These are phyloP conservation scores for Pachyramphus minor DNA, from an alignment of 2,113 vertebrate genomes.

Conservation along the genomic window DNA sequence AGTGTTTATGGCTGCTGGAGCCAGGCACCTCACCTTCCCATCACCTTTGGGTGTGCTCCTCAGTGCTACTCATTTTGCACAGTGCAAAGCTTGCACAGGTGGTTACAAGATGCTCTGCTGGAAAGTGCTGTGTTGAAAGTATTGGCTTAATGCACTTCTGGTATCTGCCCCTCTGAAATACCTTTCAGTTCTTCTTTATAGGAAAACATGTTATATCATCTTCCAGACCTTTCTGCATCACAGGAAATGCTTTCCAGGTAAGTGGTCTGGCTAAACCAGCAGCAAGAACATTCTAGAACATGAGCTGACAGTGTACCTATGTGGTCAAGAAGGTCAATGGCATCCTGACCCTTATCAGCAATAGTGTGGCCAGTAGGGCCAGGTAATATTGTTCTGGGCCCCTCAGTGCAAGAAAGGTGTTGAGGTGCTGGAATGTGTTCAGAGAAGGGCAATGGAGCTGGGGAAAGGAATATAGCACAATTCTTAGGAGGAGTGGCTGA, in stretches of 20 bases:
- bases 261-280: neutral
- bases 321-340: neutral
- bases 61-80: neutral
- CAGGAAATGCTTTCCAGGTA: neutral
- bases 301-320: neutral
- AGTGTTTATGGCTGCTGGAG: neutral
- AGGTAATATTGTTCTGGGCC: neutral
- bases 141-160: neutral
- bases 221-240: neutral
- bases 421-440: neutral
- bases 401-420: neutral
- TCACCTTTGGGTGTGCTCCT: neutral
- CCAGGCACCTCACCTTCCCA: neutral
- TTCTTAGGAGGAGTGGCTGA: neutral
- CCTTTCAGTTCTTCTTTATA: neutral
- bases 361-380: neutral
- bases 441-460: neutral
- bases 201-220: neutral
- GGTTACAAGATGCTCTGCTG: neutral
- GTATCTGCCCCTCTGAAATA: neutral
- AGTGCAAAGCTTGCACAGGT: neutral
- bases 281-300: neutral
- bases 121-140: neutral
- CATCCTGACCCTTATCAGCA: neutral
- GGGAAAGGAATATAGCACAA: neutral